Conservation (phyloP, 2,797 vertebrate species). For the Crypturellus tataupa region DNA sequence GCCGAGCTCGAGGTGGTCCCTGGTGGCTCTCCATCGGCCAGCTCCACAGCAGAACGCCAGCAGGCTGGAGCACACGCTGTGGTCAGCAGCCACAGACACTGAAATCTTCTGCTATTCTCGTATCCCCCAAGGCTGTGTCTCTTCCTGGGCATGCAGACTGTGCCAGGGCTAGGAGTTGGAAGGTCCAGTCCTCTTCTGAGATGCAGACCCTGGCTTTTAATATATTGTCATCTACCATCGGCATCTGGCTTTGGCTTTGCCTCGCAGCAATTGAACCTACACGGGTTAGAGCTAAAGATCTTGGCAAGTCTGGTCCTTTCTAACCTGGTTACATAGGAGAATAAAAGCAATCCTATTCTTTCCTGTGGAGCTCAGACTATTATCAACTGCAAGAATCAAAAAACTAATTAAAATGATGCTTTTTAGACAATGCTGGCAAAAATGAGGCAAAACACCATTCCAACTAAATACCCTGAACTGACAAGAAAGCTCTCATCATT, state of each 20-base stretch:
- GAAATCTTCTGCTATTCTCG: background rate
- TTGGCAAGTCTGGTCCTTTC: background rate
- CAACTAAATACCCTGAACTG: background rate
- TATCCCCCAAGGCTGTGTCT: background rate
- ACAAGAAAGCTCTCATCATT: background rate
- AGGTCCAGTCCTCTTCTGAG: background rate
- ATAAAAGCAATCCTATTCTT: background rate
- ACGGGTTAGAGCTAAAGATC: fast-evolving
- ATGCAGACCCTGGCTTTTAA: background rate
- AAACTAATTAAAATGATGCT: background rate
- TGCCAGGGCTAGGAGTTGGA: fast-evolving
- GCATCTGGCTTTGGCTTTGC: background rate
- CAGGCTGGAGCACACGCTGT: background rate
- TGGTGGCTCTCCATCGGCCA: background rate
- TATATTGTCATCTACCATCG: background rate
- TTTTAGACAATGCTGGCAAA: background rate
- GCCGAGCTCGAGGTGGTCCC: too few relatives aligned
- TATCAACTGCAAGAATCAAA: background rate
- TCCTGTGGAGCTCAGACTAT: background rate
- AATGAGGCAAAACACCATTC: background rate
- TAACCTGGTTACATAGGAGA: background rate
- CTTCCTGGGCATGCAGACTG: background rate
- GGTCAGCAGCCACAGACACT: background rate
- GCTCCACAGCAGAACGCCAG: background rate
- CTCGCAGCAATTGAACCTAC: background rate